Base-by-base conservation (phyloP, 2,888 invertebrate species). In the Drosophila rubida region DNA sequence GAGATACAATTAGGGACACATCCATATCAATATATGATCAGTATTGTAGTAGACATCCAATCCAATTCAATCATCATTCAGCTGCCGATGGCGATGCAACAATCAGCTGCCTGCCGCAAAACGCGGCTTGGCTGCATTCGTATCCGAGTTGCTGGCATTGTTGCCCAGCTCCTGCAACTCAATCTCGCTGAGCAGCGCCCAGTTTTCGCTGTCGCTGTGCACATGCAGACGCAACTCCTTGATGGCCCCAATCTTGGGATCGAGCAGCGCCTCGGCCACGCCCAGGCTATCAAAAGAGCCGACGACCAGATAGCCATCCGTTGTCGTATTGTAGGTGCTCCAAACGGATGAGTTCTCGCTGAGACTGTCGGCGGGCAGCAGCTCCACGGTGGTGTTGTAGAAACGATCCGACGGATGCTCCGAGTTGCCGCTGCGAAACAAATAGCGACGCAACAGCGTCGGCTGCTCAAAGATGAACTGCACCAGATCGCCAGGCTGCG, bases 391-490 rank as follows among this genome's bases (percentile, higher is more conserved):
- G 0, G 98, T 96, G 80, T 97, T 96, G 89, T 95, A 95, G 89
- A 98, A 96, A 84, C 95, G 95, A 92, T 98, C 98, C 0, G 95
- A 95, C 0, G 96, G 95, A 92, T 98, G 98, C 84, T 97, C 97
- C 0, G 95, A 94, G 91, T 98, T 98, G 23, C 98, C 98, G 91
- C 97, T 98, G 66, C 96, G 94, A 90, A 97, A 96, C 66, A 95
- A 93, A 92, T 94, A 97, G 80, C 96, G 96, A 89, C 92, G 92
- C 54, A 88, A 53, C 5, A 73, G 25, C 46, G 77, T 89, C 16
- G 98, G 97, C 54, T 94, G 94, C 48, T 93, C 92, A 90, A 98
- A 98, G 91, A 95, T 95, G 90, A 98, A 96, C 75, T 95, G 94
- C 16, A 98, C 93, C 59, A 94, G 93, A 90, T 98, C 97, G 2